phyloP scores from a whole-genome alignment of 37 sponge, comb jelly and placozoan species.

The Ianthella basta region DNA sequence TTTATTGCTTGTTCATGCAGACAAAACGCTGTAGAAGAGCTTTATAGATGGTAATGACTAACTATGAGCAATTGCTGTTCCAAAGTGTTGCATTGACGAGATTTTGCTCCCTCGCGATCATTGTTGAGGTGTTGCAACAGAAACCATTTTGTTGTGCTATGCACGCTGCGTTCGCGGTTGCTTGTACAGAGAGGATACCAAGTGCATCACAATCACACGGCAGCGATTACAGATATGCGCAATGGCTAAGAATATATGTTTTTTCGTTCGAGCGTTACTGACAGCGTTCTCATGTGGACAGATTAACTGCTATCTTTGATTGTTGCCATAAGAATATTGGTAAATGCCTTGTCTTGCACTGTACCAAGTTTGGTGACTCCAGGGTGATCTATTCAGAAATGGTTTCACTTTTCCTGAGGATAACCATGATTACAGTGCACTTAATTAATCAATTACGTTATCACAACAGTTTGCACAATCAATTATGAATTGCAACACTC shows the following conservation, averaged over 20 bases:
- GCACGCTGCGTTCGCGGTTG: neutral
- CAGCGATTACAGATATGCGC: neutral
- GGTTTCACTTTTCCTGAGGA: conserved; percentile 10
- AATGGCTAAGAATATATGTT: neutral
- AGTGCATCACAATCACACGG: conserved; percentile 2
- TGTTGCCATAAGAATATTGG: neutral
- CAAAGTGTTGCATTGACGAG: neutral
- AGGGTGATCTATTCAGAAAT: neutral
- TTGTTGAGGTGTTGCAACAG: neutral
- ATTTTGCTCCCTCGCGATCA: neutral
- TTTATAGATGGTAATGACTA: neutral
- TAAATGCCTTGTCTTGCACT: neutral
- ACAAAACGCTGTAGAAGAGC: neutral
- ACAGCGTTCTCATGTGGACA: neutral
- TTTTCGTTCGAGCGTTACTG: neutral
- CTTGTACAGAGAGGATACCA: neutral
- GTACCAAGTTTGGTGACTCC: neutral
- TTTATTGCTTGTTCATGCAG: neutral
- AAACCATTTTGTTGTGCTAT: neutral
- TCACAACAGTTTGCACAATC: neutral
- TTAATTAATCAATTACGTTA: neutral
- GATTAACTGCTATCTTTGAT: neutral
- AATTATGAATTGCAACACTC: too few relatives aligned
- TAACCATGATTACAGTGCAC: neutral
- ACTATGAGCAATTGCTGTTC: neutral